Evolutionary conservation across 2,797 vertebrate genomes (phyloP), one percentile per base, ranked within the genome.

Genomic region (Scleropages formosus): DNA sequence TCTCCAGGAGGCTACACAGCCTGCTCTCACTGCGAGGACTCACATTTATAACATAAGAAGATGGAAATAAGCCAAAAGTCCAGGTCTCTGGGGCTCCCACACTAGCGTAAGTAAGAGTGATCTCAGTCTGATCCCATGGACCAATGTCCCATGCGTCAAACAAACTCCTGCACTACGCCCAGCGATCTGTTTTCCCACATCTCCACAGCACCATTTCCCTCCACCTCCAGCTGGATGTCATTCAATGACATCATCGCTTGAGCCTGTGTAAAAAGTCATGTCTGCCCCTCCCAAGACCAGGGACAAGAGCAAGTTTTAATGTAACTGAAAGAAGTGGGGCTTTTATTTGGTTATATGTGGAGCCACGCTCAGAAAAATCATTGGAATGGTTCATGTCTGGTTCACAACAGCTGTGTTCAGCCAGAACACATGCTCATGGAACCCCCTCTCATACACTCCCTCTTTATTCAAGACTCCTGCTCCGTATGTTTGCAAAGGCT

Each of bases 211-310:
- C 46, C 62, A 31, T 71, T 69, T 79, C 49, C 63, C 31, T n/a
- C 69, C 56, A 11, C 61, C 56, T 64, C 72, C 56, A 67, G 68
- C 72, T 49, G 62, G 6, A 44, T 47, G 59, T 58, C 61, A 68
- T 69, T 49, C 70, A 73, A 67, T 80, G 61, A 72, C 74, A 72
- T 78, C 77, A 77, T 44, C 39, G 61, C 51, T 56, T 24, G 64
- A 72, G 15, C 59, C 80, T 78, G 64, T 81, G 64, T 76, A 27
- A 31, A 81, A 76, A 81, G 71, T 16, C 58, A 56, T 61, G 16
- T 78, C 68, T 73, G 79, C 75, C 80, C 84, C 84, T 79, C 85
- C 84, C 84, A 81, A 62, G 78, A 80, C 72, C 76, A 77, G 75
- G 75, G 73, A 72, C 60, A n/a, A 46, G 71, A 77, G 79, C 31